phyloP scores from a whole-genome alignment of 2,888 invertebrate genomes.

The Coelopa pilipes region DNA sequence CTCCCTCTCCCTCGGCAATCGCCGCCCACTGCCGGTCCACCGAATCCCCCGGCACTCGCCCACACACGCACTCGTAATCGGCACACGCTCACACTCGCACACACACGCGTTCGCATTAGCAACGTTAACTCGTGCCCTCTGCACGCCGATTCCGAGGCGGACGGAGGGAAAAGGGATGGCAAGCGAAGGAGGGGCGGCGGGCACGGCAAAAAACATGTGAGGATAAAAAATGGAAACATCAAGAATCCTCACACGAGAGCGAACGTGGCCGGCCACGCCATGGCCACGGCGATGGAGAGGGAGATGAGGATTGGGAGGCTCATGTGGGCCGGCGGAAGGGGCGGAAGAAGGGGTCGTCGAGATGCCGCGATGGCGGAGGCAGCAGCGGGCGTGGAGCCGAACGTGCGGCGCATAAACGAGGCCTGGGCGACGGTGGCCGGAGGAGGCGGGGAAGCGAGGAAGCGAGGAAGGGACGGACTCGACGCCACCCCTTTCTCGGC shows the following conservation, averaged over 20 bases:
- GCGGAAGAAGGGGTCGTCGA: neutral
- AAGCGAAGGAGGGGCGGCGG: neutral
- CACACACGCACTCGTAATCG: neutral
- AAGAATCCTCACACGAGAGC: conserved; percentile 21
- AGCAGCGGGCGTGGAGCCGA: conserved; percentile 3
- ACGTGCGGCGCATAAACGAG: conserved; percentile 35
- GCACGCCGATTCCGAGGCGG: neutral
- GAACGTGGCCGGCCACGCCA: too few relatives aligned
- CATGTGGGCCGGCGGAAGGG: neutral
- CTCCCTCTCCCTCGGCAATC: neutral
- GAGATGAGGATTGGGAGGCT: too few relatives aligned
- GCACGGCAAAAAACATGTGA: neutral
- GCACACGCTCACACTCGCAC: neutral
- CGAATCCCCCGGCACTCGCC: neutral
- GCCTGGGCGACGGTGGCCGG: too few relatives aligned
- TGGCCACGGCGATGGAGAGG: neutral
- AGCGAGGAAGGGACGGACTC: conserved; percentile 1
- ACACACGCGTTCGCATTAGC: conserved; percentile 1
- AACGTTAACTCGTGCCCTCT: conserved; percentile 21
- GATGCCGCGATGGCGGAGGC: conserved; percentile 39
- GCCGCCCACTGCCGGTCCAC: neutral
- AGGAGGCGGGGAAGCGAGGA: too few relatives aligned
- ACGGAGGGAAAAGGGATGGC: neutral
- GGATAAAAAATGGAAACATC: conserved; percentile 39
- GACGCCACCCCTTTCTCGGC: conserved; percentile 29